Percentiles rank a stretch among this genome's conserved stretches.
Evolutionary conservation across 2,113 vertebrate species (phyloP).

Genomic region (Chamaetylas fuelleborni): DNA sequence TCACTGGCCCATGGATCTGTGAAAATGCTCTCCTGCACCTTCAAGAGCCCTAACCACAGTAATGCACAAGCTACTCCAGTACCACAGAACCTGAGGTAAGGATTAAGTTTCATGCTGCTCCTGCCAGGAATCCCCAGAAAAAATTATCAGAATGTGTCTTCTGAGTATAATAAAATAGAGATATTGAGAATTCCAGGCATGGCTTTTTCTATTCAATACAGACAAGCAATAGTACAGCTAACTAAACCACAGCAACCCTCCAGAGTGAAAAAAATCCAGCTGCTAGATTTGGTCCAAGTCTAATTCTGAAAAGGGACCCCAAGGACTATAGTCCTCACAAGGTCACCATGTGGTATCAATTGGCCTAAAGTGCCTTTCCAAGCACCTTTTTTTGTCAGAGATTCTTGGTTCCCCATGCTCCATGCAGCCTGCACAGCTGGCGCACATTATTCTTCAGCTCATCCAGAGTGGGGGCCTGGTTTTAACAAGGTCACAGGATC

Average conservation of each 20-base stretch:
- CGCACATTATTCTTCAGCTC: conserved; percentile 35
- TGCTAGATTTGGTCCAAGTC: conserved; percentile 46
- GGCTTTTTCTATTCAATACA: conserved; percentile 1
- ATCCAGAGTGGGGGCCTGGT: conserved; percentile 1
- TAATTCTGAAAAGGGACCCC: conserved; percentile 43
- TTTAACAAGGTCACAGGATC: conserved; percentile 45
- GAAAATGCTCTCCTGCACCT: neutral
- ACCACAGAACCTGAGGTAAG: neutral
- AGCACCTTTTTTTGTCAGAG: conserved; percentile 14
- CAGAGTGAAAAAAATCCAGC: conserved; percentile 49
- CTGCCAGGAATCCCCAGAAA: conserved; percentile 44
- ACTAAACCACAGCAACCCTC: conserved; percentile 39
- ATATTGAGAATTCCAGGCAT: conserved; percentile 35
- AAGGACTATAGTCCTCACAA: conserved; percentile 42
- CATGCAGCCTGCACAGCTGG: conserved; percentile 52
- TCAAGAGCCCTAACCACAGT: neutral
- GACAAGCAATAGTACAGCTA: neutral
- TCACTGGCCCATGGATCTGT: neutral
- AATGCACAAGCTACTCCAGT: neutral
- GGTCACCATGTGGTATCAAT: conserved; percentile 64
- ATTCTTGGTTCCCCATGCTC: conserved; percentile 18
- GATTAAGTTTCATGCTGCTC: neutral
- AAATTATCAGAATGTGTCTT: conserved; percentile 53
- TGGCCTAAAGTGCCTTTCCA: conserved; percentile 42
- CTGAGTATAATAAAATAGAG: conserved; percentile 44